Evolutionary conservation across 1,140 invertebrate genomes (phyloP).

Genomic region (Macrotrachela quadricornifera): DNA sequence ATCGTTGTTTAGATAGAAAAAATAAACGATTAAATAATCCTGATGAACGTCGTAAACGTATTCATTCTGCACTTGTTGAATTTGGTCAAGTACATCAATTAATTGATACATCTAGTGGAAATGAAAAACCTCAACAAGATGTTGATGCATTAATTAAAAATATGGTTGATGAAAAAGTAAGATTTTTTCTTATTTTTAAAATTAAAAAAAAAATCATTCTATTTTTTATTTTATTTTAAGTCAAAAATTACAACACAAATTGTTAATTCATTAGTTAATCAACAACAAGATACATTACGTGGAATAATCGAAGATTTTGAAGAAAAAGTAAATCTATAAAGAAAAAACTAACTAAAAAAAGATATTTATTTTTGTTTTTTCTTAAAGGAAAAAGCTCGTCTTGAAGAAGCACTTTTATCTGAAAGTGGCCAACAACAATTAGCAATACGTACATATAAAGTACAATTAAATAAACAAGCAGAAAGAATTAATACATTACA

Average conservation of each 20-base stretch:
- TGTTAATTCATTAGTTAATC: not conserved
- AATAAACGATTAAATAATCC: slow-evolving; percentile 22
- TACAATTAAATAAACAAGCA: slow-evolving; percentile 16
- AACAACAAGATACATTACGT: not conserved
- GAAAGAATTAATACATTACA: not conserved
- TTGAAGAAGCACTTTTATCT: slow-evolving; percentile 15
- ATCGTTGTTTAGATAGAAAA: slow-evolving; percentile 13
- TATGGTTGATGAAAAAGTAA: not conserved
- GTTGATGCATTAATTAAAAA: not conserved
- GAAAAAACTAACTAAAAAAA: too few relatives aligned
- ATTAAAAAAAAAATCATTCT: too few relatives aligned
- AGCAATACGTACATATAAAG: slow-evolving; percentile 10
- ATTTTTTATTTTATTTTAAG: slow-evolving; percentile 13
- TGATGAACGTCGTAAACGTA: slow-evolving; percentile 24
- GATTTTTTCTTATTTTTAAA: not conserved
- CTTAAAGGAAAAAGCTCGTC: too few relatives aligned
- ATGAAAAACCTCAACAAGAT: not conserved
- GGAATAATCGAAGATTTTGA: too few relatives aligned
- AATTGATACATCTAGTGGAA: not conserved
- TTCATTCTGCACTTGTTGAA: slow-evolving; percentile 35
- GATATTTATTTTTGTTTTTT: too few relatives aligned
- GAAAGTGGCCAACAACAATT: too few relatives aligned
- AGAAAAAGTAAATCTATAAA: too few relatives aligned
- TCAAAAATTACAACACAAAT: slow-evolving; percentile 12
- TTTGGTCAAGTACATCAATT: slow-evolving; percentile 28